Conservation (phyloP, 2,113 vertebrate genomes). For the Microcebus jonahi region DNA sequence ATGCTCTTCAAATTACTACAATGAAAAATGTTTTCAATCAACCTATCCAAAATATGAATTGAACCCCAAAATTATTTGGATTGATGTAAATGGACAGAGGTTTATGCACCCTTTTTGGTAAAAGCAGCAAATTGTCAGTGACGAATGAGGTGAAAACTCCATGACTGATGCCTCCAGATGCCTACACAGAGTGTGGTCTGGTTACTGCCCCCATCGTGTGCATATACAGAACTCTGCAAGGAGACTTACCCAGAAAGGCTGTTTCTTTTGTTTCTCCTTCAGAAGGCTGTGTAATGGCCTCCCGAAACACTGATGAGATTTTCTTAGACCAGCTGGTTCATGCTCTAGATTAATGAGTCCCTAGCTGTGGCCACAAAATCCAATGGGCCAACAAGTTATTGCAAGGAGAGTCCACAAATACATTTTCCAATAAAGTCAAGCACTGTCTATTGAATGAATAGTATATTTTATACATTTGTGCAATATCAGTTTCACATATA, state of each 20-base stretch:
- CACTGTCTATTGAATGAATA: background rate
- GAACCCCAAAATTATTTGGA: constrained; percentile 47
- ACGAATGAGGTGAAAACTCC: constrained; percentile 68
- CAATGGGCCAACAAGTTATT: background rate
- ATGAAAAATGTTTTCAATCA: constrained; percentile 54
- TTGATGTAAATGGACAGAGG: constrained; percentile 73
- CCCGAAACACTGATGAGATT: constrained; percentile 58
- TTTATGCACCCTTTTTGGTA: constrained; percentile 68
- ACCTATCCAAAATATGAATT: constrained; percentile 56
- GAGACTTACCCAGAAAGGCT: constrained; percentile 21
- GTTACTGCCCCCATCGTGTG: background rate
- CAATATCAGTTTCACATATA: background rate
- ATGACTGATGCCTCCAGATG: constrained; percentile 49
- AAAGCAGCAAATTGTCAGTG: constrained; percentile 63
- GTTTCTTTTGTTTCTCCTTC: constrained; percentile 32
- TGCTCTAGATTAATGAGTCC: constrained; percentile 47
- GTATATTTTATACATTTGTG: background rate
- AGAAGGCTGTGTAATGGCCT: background rate
- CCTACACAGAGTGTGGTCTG: background rate
- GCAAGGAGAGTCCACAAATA: background rate
- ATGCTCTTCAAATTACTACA: constrained; percentile 40
- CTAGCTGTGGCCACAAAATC: background rate
- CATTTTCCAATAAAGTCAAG: constrained; percentile 11
- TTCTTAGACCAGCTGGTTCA: constrained; percentile 42
- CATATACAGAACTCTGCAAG: background rate